Percentiles rank a stretch among this genome's conserved stretches.
phyloP scores from a whole-genome alignment of 2,113 vertebrate species.

The Chelonoidis abingdonii region DNA sequence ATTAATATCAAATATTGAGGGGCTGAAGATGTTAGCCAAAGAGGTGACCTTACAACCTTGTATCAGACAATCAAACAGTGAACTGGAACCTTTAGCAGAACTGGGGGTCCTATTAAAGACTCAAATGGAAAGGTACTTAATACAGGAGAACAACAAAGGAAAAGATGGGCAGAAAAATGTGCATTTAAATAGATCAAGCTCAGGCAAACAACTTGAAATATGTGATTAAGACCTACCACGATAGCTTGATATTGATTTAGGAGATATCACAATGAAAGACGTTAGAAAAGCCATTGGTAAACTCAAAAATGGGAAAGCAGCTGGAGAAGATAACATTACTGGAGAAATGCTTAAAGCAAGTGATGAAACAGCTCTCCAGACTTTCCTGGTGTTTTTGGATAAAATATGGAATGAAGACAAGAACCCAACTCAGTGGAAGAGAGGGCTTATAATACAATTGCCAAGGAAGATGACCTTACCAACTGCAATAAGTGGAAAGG shows the following conservation, averaged over 20 bases:
- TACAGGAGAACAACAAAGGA: background rate
- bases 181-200: background rate
- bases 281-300: background rate
- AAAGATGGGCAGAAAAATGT: background rate
- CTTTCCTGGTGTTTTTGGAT: background rate
- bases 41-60: background rate
- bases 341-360: background rate
- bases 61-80: background rate
- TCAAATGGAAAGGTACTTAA: background rate
- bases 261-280: background rate
- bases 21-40: background rate
- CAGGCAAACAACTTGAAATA: background rate
- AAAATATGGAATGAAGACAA: background rate
- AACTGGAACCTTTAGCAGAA: background rate
- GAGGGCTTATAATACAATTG: background rate
- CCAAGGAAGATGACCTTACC: background rate
- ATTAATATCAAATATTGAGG: background rate
- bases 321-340: background rate
- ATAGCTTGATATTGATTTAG: background rate
- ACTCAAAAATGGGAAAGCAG: background rate
- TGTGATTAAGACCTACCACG: background rate
- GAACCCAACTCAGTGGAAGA: background rate
- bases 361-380: background rate
- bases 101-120: background rate
- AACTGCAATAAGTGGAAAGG: background rate